phyloP scores from a whole-genome alignment of 2,797 vertebrate genomes.

The Pelobates cultripes region DNA sequence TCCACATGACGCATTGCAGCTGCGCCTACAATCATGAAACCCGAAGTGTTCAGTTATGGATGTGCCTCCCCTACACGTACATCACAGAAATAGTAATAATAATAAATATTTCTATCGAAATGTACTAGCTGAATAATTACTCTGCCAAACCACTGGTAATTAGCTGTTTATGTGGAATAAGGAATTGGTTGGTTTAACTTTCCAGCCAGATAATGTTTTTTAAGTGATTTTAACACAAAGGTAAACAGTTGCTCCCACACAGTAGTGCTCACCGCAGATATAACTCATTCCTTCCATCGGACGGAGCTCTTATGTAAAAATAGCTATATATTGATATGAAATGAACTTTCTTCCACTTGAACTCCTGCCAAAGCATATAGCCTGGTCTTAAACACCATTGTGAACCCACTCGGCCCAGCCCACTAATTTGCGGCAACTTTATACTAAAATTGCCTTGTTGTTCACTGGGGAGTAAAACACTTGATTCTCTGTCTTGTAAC shows the following conservation, averaged over 20 bases:
- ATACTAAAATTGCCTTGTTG: conserved; percentile 65
- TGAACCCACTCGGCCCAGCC: conserved; percentile 57
- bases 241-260: conserved; percentile 19
- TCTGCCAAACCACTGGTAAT: too few species aligned
- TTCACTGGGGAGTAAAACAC: conserved; percentile 55
- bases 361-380: conserved; percentile 59
- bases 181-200: conserved; percentile 27
- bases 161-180: conserved; percentile 24
- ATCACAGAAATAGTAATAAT: too few species aligned
- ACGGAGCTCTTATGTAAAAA: conserved; percentile 59
- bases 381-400: conserved; percentile 49
- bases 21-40: too few species aligned
- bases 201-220: conserved; percentile 33
- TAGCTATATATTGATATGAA: conserved; percentile 50
- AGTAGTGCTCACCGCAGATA: neutral
- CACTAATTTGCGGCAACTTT: conserved; percentile 59
- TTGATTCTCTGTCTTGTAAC: conserved; percentile 14
- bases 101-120: too few species aligned
- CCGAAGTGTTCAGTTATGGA: too few species aligned
- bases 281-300: conserved; percentile 54
- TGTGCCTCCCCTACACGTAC: too few species aligned
- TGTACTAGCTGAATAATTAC: too few species aligned
- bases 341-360: conserved; percentile 73
- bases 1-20: too few species aligned
- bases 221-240: conserved; percentile 37